Conservation (phyloP, 2,888 invertebrate species). For the Caenorhabditis sp. region DNA sequence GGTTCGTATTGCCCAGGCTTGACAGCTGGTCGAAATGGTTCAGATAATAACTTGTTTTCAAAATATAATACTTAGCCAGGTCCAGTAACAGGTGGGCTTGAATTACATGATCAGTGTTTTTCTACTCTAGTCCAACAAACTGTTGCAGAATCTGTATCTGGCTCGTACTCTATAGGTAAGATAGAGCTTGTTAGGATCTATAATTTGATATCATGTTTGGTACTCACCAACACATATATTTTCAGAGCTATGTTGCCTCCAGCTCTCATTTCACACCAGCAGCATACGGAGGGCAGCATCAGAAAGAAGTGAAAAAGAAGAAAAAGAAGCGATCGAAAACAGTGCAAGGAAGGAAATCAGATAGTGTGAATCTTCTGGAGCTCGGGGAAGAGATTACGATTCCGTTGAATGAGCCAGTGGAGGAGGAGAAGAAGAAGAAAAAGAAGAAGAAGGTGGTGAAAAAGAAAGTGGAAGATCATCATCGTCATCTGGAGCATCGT, state of each 20-base stretch:
- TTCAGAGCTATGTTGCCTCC: constrained; percentile 70
- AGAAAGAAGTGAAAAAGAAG: constrained; percentile 33
- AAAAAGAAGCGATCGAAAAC: constrained; percentile 52
- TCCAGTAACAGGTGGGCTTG: too few relatives aligned
- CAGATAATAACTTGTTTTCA: too few relatives aligned
- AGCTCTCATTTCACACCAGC: constrained; percentile 70
- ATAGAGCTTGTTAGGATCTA: too few relatives aligned
- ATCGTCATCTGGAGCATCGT: constrained; percentile 11
- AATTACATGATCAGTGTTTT: too few relatives aligned
- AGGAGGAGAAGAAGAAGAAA: constrained; percentile 20
- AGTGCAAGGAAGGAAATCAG: constrained; percentile 20
- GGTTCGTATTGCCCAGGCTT: constrained; percentile 37
- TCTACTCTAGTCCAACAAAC: too few relatives aligned
- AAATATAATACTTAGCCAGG: too few relatives aligned
- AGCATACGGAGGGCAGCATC: constrained; percentile 61
- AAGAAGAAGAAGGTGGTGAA: constrained; percentile 41
- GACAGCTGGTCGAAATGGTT: too few relatives aligned
- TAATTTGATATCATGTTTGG: background rate
- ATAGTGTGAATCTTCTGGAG: background rate
- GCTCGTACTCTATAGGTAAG: too few relatives aligned
- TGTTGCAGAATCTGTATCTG: too few relatives aligned
- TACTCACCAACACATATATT: constrained; percentile 1
- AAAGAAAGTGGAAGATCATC: constrained; percentile 19
- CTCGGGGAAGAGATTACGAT: constrained; percentile 29
- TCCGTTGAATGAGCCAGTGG: constrained; percentile 40